Evolutionary conservation across 53 echinoderm and acorn worm species (phyloP).

Genomic region (Glandiceps talaboti): DNA sequence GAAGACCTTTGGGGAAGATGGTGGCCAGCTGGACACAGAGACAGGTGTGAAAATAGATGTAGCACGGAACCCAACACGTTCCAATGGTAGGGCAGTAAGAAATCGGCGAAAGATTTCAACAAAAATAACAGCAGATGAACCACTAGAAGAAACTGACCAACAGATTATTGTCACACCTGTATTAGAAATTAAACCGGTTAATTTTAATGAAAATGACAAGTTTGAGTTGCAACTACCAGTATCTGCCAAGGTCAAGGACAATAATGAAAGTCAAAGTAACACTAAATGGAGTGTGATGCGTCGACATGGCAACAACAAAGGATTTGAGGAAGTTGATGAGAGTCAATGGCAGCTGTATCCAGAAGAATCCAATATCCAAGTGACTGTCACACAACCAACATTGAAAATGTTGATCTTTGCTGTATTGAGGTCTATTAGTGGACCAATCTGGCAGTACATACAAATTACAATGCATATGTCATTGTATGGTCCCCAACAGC

Average conservation of each 20-base stretch:
- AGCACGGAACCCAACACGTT: background rate
- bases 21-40: background rate
- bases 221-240: background rate
- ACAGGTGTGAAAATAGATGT: background rate
- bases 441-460: background rate
- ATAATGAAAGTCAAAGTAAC: background rate
- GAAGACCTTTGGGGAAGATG: background rate
- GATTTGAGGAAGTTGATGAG: background rate
- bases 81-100: no score
- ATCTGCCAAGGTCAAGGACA: background rate
- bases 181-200: background rate
- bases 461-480: background rate
- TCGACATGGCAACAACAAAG: background rate
- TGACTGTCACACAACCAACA: background rate
- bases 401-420: background rate
- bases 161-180: background rate
- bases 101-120: background rate
- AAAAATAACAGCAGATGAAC: background rate
- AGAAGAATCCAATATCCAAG: background rate
- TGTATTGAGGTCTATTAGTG: background rate
- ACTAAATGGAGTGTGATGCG: background rate
- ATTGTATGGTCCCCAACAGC: background rate
- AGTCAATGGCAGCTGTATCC: background rate
- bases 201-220: background rate
- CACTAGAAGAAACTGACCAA: background rate